phyloP scores from a whole-genome alignment of 2,113 vertebrate species.

The human (Homo sapiens) region DNA sequence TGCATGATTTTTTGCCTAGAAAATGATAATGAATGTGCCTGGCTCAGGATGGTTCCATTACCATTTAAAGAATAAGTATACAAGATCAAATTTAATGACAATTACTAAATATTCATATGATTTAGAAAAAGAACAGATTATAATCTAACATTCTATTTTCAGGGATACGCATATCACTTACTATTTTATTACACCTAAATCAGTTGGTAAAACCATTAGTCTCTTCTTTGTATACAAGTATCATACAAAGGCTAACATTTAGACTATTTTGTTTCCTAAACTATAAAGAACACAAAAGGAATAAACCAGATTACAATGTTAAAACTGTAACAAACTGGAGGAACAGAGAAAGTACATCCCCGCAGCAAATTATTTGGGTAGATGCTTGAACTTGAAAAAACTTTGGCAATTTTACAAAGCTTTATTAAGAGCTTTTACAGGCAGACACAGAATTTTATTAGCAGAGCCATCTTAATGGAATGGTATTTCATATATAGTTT shows the following conservation, averaged over 20 bases:
- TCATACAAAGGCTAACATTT: constrained; percentile 22
- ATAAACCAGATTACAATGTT: neutral
- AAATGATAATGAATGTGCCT: constrained; percentile 51
- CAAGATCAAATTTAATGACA: constrained; percentile 5
- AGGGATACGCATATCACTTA: neutral
- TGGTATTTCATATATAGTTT: constrained; percentile 34
- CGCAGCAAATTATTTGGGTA: constrained; percentile 40
- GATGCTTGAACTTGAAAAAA: constrained; percentile 66
- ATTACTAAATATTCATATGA: neutral
- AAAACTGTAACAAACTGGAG: constrained; percentile 57
- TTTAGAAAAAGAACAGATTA: constrained; percentile 26
- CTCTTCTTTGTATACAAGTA: neutral
- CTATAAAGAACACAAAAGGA: neutral
- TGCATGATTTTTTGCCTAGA: constrained; percentile 95
- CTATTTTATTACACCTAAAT: neutral
- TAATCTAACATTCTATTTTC: constrained; percentile 33
- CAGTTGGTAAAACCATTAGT: neutral
- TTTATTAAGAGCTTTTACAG: constrained; percentile 62
- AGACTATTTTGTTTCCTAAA: neutral
- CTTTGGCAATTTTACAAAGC: neutral
- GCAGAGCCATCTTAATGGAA: constrained; percentile 16
- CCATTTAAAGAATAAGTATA: neutral
- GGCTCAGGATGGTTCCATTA: constrained; percentile 26
- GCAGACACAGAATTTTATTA: constrained; percentile 69
- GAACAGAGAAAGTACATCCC: neutral